Base-by-base conservation (phyloP, 35 echinoderm and acorn worm genomes). In the Heliocidaris erythrogramma region DNA sequence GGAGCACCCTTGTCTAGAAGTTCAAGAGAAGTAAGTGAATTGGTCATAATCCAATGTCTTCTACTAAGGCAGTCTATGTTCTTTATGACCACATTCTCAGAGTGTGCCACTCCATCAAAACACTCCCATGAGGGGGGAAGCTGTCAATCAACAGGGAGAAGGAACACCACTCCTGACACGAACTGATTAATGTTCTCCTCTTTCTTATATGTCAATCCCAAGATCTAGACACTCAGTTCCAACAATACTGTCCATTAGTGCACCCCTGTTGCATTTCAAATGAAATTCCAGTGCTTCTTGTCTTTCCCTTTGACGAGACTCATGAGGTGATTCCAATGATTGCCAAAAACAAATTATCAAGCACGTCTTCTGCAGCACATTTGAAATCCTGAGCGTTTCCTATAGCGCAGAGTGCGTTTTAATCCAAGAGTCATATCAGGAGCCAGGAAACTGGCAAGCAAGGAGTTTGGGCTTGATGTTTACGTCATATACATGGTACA, bases 391-490 rank as follows among this genome's bases (percentile, higher is more conserved):
- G 21, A 71, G 61, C 61, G 24, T 71, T 71, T 71, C 61, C 61
- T 27, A 78, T 7, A 78, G 65, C 17, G 65, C 65, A 78, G 65
- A 78, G 65, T 27, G 65, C 65, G 27, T 78, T 78, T 60, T 78
- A 78, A 48, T 89, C 87, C 4, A 7, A 8, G 85, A 89, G 30
- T 32, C 87, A 7, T 48, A 89, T 48, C 21, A 21, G 7, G 24
- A 21, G 87, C 87, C 87, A 89, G 87, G 87, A 89, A 17, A 89
- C 9, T 89, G 47, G 31, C 87, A 89, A 47, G 87, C 14, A 89
- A 89, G 9, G 31, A 5, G 31, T 89, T 48, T 48, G 12, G 87
- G 31, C 87, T 30, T 89, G 32, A 9, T 42, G 31, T 89, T 48
- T 89, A 48, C 32, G 47, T 89, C 87, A 89, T 89, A 31, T 89